phyloP scores from a whole-genome alignment of 2,113 vertebrate species.

The Proterorhinus semilunaris region DNA sequence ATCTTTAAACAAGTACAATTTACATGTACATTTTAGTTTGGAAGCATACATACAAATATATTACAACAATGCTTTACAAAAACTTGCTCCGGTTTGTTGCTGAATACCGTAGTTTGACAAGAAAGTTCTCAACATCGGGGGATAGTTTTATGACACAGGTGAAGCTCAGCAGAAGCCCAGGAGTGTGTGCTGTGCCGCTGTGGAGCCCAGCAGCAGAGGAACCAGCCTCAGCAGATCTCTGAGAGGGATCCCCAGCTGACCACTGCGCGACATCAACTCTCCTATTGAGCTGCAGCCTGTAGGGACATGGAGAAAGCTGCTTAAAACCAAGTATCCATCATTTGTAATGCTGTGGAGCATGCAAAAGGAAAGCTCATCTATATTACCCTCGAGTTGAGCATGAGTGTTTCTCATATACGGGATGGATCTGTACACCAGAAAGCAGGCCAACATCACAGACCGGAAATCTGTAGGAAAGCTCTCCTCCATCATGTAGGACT shows the following conservation, averaged over 20 bases:
- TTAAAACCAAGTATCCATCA: neutral
- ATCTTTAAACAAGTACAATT: neutral
- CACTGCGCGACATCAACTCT: conserved; percentile 83
- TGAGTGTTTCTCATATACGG: conserved; percentile 79
- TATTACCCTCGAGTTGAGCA: conserved; percentile 83
- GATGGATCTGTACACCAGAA: conserved; percentile 89
- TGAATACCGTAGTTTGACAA: conserved; percentile 3
- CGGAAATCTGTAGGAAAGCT: conserved; percentile 66
- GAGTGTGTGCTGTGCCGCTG: conserved; percentile 9
- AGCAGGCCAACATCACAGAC: conserved; percentile 84
- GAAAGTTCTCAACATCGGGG: neutral
- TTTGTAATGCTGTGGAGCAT: neutral
- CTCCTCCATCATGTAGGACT: conserved; percentile 83
- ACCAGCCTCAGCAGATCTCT: conserved; percentile 85
- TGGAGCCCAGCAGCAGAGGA: conserved; percentile 78
- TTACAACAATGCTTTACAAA: conserved; percentile 32
- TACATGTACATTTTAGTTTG: conserved; percentile 1
- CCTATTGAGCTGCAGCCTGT: conserved; percentile 85
- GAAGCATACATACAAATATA: conserved; percentile 32
- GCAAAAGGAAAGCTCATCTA: neutral
- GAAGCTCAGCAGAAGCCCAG: conserved; percentile 24
- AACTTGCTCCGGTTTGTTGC: conserved; percentile 6
- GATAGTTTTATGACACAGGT: no score
- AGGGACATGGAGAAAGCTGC: conserved; percentile 4
- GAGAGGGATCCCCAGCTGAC: conserved; percentile 83